Evolutionary conservation across 1,140 invertebrate genomes (phyloP).

Genomic region (Leptinotarsa lineolata): DNA sequence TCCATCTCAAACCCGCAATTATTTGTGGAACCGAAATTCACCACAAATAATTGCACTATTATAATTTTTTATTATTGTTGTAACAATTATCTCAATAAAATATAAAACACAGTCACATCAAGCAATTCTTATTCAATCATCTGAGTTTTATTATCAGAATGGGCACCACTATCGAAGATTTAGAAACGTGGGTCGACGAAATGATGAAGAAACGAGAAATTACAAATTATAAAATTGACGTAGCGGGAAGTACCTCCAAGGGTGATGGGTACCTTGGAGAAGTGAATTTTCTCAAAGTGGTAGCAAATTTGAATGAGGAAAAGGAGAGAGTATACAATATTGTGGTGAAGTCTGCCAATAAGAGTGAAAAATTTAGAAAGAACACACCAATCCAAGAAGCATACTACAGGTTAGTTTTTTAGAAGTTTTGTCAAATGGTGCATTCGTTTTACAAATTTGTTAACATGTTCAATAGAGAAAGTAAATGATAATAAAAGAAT

Average conservation of each 20-base stretch:
- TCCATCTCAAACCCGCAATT: neutral
- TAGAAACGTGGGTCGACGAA: constrained; percentile 28
- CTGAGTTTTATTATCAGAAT: neutral
- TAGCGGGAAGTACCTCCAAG: constrained; percentile 36
- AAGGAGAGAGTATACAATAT: constrained; percentile 36
- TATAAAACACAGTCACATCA: too few relatives aligned
- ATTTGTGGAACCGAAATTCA: neutral
- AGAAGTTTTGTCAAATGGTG: too few relatives aligned
- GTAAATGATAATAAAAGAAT: too few relatives aligned
- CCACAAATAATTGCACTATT: neutral
- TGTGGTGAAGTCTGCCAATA: constrained; percentile 43
- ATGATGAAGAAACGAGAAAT: constrained; percentile 32
- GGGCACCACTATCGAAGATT: neutral
- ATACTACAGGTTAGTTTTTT: constrained; percentile 22
- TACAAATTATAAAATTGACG: constrained; percentile 36
- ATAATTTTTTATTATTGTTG: too few relatives aligned
- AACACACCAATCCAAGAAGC: constrained; percentile 34
- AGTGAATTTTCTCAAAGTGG: constrained; percentile 42
- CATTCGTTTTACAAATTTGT: too few relatives aligned
- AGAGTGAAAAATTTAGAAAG: constrained; percentile 36
- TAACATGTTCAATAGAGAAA: too few relatives aligned
- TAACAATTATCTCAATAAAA: too few relatives aligned
- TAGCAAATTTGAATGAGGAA: constrained; percentile 17
- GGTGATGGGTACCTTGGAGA: constrained; percentile 49
- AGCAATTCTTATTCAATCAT: neutral